Conservation (phyloP, 2,888 invertebrate species). For the Polyommatus icarus region DNA sequence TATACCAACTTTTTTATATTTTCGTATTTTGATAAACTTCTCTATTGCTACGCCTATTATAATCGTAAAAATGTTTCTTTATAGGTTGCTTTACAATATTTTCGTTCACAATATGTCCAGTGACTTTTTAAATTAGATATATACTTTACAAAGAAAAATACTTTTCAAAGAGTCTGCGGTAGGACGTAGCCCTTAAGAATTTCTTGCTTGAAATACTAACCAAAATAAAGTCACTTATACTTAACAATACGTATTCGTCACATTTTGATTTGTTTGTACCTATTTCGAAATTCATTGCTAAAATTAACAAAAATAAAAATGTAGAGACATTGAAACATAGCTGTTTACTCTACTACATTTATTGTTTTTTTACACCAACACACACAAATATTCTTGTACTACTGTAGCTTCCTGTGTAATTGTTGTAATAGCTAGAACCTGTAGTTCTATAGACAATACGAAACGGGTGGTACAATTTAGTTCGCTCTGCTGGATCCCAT, state of each 20-base stretch:
- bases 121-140: no score
- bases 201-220: neutral
- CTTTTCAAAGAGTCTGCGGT: no score
- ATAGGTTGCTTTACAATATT: neutral
- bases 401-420: neutral
- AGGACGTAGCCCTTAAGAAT: no score
- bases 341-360: neutral
- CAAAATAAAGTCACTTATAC: neutral
- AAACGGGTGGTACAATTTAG: conserved; percentile 26
- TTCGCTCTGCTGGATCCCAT: neutral
- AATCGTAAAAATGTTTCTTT: neutral
- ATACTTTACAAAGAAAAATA: no score
- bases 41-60: no score
- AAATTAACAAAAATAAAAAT: neutral
- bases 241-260: neutral
- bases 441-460: conserved; percentile 7
- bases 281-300: neutral
- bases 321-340: neutral
- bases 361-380: neutral
- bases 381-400: neutral
- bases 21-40: no score
- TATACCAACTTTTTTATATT: no score
- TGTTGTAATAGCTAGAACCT: neutral
- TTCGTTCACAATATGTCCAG: no score
- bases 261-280: neutral